Base-by-base conservation (phyloP, 2,888 invertebrate species). In the Nomada hirtipes region DNA sequence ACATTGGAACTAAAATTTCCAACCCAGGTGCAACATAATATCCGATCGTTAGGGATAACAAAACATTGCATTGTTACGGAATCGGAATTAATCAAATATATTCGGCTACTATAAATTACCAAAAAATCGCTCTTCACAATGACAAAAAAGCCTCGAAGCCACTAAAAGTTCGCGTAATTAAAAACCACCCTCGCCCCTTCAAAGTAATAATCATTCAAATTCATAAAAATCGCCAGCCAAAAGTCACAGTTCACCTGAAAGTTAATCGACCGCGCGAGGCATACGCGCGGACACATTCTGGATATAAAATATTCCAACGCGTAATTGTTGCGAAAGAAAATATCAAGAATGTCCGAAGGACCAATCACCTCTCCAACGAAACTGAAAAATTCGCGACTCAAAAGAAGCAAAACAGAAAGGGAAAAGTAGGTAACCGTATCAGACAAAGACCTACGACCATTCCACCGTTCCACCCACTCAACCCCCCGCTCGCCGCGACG, bases 401-500 rank as follows among this genome's bases (percentile, higher is more conserved):
- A 47, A 47, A 13, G 1, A 26, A 57, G 15, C 1, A 4, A 4
- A n/a, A 2, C 9, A 0, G 13, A 47, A 26, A 15, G 4, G 0
- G 15, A 23, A 2, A 10, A 50, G n/a, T 4, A 52, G 9, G 20
- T 26, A 29, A 52, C 29, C 52, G 52, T 47, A 57, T 26, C 23
- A 57, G 13, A 23, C 20, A 2, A 23, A 11, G 23, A 9, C 13
- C 20, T 13, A 9, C 26, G 57, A 20, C 20, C 13, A 11, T 57
- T 57, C 57, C 9, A 26, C 26, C 57, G 26, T 13, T 26, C 57
- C 23, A 20, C 20, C 15, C 42, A 18, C 29, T 55, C 65, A 59
- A 64, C 50, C 67, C 71, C 71, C 61, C 47, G 69, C 44, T 47
- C 42, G 44, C 23, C 15, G 23, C 68, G 59, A 57, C 10, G 1